A percentile compares a stretch with the other conserved stretches of the same genome.
Conservation (phyloP, 2,888 invertebrate genomes). For the Elysia crispata region DNA sequence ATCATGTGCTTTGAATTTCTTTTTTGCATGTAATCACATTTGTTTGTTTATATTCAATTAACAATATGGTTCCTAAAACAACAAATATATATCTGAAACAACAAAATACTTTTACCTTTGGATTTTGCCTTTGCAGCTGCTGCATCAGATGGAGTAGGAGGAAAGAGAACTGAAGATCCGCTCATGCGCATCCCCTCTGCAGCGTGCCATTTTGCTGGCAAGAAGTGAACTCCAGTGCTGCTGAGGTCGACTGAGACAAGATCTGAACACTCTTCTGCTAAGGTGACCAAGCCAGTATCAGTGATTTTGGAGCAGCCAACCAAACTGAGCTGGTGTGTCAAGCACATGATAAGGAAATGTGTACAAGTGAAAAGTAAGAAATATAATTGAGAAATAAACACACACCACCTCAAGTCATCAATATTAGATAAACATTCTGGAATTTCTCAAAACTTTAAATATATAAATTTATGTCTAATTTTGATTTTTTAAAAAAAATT, state of each 20-base stretch:
- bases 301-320: slow-evolving; percentile 37
- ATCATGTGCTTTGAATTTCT: too few relatives aligned
- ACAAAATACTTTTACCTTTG: slow-evolving; percentile 1
- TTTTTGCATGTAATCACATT: too few relatives aligned
- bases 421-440: too few relatives aligned
- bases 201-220: slow-evolving; percentile 16
- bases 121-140: neutral
- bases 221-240: slow-evolving; percentile 28
- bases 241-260: slow-evolving; percentile 33
- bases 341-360: neutral
- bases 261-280: slow-evolving; percentile 31
- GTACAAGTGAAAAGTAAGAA: too few relatives aligned
- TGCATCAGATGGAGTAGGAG: neutral
- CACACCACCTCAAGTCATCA: too few relatives aligned
- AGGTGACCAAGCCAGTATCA: slow-evolving; percentile 26
- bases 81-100: neutral
- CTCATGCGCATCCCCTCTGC: slow-evolving; percentile 22
- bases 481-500: too few relatives aligned
- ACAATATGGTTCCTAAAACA: too few relatives aligned
- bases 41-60: too few relatives aligned
- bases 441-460: too few relatives aligned
- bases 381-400: too few relatives aligned
- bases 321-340: slow-evolving; percentile 22
- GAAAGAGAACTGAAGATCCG: slow-evolving; percentile 28
- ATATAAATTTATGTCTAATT: too few relatives aligned